Conservation (phyloP, 1,140 invertebrate species). For the Papilio polyxenes region DNA sequence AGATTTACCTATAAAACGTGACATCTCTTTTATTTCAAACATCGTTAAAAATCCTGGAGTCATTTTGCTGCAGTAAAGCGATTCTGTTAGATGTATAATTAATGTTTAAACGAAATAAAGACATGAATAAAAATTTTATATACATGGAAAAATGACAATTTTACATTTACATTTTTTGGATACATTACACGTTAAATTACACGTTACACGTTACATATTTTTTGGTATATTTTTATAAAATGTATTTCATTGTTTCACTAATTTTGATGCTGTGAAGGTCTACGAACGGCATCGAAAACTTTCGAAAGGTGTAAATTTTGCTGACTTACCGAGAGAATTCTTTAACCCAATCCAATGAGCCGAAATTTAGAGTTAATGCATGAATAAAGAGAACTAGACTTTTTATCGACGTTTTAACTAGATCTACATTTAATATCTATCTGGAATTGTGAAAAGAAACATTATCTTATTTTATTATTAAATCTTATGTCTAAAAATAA, state of each 20-base stretch:
- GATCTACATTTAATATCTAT: no score
- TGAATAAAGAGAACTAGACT: not conserved
- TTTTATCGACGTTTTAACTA: not conserved
- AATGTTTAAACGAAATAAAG: not conserved
- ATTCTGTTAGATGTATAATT: not conserved
- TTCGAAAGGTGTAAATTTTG: not conserved
- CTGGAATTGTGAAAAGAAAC: no score
- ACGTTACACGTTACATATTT: no score
- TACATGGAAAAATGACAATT: no score
- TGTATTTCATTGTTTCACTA: no score
- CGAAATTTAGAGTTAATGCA: not conserved
- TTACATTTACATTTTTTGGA: no score
- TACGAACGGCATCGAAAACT: not conserved
- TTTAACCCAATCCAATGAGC: not conserved
- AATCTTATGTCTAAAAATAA: no score
- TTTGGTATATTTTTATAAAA: no score
- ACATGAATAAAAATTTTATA: not conserved
- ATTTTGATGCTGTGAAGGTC: no score
- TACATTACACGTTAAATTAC: no score
- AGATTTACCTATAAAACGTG: not conserved
- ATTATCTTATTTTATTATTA: no score
- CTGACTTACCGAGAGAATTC: not conserved
- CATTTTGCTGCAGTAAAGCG: not conserved
- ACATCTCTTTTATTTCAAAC: conserved; percentile 18
- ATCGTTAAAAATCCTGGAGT: not conserved